Conservation (phyloP, 2,113 vertebrate genomes). For the Aspidoscelis tigris region DNA sequence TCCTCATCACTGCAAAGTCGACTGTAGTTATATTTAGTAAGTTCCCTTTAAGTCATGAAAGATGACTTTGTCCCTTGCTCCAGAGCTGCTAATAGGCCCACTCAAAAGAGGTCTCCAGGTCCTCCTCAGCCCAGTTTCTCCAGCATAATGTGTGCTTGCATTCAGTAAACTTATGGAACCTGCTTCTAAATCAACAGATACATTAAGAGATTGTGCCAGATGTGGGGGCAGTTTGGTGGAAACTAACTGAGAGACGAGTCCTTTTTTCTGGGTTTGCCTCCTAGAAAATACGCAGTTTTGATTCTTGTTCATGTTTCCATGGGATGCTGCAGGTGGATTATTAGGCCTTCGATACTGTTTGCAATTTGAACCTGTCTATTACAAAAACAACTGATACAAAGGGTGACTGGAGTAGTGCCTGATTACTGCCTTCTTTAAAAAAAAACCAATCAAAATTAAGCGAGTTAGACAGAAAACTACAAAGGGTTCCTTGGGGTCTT, state of each 20-base stretch:
- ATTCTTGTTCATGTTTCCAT: neutral
- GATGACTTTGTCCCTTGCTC: conserved; percentile 17
- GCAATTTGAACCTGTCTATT: neutral
- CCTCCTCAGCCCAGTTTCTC: neutral
- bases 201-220: no score
- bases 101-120: neutral
- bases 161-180: neutral
- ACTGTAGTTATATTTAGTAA: conserved; percentile 29
- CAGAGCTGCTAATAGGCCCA: neutral
- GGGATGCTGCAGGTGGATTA: neutral
- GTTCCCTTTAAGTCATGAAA: conserved; percentile 15
- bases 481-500: no score
- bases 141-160: neutral
- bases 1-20: conserved; percentile 9
- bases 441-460: no score
- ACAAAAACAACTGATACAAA: neutral
- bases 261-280: neutral
- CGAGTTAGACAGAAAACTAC: no score
- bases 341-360: neutral
- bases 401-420: neutral
- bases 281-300: neutral
- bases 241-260: neutral
- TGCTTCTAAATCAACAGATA: neutral
- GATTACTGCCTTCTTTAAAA: no score
- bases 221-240: neutral